A percentile compares a stretch with the other conserved stretches of the same genome.
These are phyloP conservation scores for Perdita meconis DNA, from an alignment of 2,888 invertebrate genomes.

Conservation along the genomic window DNA sequence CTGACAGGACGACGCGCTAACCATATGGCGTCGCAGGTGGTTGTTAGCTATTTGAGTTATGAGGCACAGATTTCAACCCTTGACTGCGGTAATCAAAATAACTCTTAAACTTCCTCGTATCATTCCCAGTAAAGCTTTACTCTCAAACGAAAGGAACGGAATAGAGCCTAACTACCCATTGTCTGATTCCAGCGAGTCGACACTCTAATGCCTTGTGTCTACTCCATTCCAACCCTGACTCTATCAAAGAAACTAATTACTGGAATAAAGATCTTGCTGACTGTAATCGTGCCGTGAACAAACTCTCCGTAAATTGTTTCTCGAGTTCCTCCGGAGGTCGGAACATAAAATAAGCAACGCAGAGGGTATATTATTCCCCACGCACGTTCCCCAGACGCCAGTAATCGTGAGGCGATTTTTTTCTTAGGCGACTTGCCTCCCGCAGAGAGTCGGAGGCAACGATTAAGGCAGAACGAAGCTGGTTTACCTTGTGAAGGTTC, in stretches of 20 bases:
- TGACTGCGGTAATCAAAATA: background rate
- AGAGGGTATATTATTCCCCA: slow-evolving; percentile 40
- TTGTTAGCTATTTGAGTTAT: too few species aligned
- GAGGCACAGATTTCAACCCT: background rate
- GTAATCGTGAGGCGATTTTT: slow-evolving; percentile 30
- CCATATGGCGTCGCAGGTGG: slow-evolving; percentile 10
- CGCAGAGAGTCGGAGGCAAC: slow-evolving; percentile 47
- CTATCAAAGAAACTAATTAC: too few species aligned
- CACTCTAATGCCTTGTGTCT: too few species aligned
- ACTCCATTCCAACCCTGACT: too few species aligned
- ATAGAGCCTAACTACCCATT: too few species aligned
- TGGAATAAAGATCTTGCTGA: too few species aligned
- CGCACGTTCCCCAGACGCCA: slow-evolving; percentile 28
- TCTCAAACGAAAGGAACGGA: too few species aligned
- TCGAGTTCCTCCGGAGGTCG: background rate
- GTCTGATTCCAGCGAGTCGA: too few species aligned
- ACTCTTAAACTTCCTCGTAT: too few species aligned
- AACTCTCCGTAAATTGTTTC: slow-evolving; percentile 19
- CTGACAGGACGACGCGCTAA: background rate
- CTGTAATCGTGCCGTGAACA: background rate
- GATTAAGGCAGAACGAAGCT: slow-evolving; percentile 61
- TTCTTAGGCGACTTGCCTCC: slow-evolving; percentile 29
- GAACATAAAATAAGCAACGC: slow-evolving; percentile 35
- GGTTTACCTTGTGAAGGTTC: slow-evolving; percentile 78
- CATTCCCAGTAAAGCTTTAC: too few species aligned